phyloP scores from a whole-genome alignment of 1,140 invertebrate genomes.

The Drosophila quadrilineata region DNA sequence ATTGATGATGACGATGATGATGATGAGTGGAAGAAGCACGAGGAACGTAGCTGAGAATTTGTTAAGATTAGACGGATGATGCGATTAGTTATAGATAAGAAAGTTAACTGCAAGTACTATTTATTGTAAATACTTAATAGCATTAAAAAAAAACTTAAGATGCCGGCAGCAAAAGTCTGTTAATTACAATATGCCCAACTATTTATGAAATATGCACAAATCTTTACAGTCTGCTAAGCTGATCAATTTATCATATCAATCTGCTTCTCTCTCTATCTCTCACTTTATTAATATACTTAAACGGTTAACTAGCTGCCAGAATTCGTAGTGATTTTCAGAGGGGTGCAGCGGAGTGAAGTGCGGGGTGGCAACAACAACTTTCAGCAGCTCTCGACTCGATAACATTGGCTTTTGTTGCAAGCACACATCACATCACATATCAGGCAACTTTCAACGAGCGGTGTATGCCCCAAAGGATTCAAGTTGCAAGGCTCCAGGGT shows the following conservation, averaged over 20 bases:
- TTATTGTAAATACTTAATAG: too few relatives aligned
- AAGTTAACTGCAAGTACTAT: background rate
- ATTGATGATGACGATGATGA: conserved; percentile 55
- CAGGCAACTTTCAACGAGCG: conserved; percentile 63
- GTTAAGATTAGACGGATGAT: background rate
- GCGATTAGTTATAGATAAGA: background rate
- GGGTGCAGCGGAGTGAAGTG: too few relatives aligned
- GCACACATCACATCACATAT: too few relatives aligned
- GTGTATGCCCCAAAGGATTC: conserved; percentile 49
- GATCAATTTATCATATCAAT: too few relatives aligned
- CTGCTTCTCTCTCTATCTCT: background rate
- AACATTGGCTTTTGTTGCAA: conserved; percentile 35
- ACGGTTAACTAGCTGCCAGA: conserved; percentile 16
- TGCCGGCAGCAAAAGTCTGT: background rate
- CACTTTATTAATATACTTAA: background rate
- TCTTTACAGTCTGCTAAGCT: too few relatives aligned
- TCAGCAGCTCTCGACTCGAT: conserved; percentile 15
- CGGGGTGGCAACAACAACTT: conserved; percentile 27
- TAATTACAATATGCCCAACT: too few relatives aligned
- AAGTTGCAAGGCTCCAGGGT: conserved; percentile 32
- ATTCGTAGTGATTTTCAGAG: background rate
- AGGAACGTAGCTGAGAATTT: background rate
- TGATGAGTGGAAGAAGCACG: background rate
- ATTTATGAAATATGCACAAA: too few relatives aligned
- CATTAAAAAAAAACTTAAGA: too few relatives aligned